A percentile compares a stretch with the other conserved stretches of the same genome.
phyloP scores from a whole-genome alignment of 2,797 vertebrate species.

The Pseudochaenichthys georgianus region DNA sequence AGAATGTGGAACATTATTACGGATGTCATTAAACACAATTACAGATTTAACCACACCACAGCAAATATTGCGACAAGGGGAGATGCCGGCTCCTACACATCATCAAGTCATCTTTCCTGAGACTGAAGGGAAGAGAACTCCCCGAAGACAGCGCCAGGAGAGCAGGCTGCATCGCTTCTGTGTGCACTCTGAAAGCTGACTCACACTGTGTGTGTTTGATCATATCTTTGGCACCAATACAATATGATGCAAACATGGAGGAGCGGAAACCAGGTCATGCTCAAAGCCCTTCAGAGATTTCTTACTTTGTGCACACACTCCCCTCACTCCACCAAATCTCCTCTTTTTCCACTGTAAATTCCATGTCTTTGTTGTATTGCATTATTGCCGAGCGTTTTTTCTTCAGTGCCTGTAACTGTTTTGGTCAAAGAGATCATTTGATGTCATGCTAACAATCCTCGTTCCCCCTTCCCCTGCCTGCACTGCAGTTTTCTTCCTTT shows the following conservation, averaged over 20 bases:
- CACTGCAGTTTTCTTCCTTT: background rate
- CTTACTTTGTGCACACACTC: conserved; percentile 53
- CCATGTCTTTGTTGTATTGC: conserved; percentile 46
- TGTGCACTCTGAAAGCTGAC: conserved; percentile 61
- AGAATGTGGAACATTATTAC: conserved; percentile 4
- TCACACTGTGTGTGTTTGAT: conserved; percentile 72
- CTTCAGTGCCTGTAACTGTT: conserved; percentile 22
- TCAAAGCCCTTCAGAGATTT: conserved; percentile 64
- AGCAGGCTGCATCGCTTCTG: conserved; percentile 40
- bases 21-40: conserved; percentile 15
- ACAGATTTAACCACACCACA: conserved; percentile 22
- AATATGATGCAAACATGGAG: conserved; percentile 68
- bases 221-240: conserved; percentile 63
- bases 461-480: conserved; percentile 21
- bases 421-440: conserved; percentile 29
- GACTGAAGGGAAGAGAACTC: conserved; percentile 53
- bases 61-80: conserved; percentile 38
- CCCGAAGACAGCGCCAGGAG: conserved; percentile 45
- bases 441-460: conserved; percentile 43
- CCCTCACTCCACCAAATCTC: conserved; percentile 49
- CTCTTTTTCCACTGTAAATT: conserved; percentile 3
- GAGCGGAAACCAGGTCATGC: conserved; percentile 77
- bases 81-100: conserved; percentile 30
- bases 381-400: conserved; percentile 55
- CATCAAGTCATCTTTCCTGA: conserved; percentile 47